A percentile compares a stretch with the other conserved stretches of the same genome.
Conservation (phyloP, 2,113 vertebrate genomes). For the Rhabdornis inornatus region DNA sequence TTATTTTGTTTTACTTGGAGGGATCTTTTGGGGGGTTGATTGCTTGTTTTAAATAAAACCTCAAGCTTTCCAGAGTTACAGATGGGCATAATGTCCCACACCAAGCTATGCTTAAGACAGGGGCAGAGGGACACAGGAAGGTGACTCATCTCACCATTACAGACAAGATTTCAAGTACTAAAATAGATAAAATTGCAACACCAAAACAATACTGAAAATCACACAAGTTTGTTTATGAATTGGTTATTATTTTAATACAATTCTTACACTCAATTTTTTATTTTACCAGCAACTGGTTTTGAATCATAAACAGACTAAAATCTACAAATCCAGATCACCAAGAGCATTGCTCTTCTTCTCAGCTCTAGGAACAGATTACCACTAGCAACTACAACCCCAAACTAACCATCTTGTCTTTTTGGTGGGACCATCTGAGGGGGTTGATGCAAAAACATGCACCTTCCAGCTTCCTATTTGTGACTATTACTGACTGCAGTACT, state of each 20-base stretch:
- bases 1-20: neutral
- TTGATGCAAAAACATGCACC: neutral
- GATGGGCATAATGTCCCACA: neutral
- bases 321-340: neutral
- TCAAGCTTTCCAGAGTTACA: neutral
- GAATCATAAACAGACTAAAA: neutral
- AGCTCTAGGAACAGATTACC: neutral
- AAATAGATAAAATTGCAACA: neutral
- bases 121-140: neutral
- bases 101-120: neutral
- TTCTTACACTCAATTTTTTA: neutral
- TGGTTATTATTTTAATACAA: neutral
- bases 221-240: neutral
- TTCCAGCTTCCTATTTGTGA: neutral
- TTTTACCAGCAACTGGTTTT: neutral
- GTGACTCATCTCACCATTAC: neutral
- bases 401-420: neutral
- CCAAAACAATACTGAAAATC: neutral
- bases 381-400: neutral
- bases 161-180: neutral
- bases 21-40: neutral
- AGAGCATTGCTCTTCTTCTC: neutral
- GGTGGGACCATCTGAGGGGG: neutral
- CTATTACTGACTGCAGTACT: neutral
- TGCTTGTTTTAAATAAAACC: neutral